Evolutionary conservation across 30 jellyfish, hydroid and myxozoan species (phyloP).

Genomic region (Phacellophora camtschatica): DNA sequence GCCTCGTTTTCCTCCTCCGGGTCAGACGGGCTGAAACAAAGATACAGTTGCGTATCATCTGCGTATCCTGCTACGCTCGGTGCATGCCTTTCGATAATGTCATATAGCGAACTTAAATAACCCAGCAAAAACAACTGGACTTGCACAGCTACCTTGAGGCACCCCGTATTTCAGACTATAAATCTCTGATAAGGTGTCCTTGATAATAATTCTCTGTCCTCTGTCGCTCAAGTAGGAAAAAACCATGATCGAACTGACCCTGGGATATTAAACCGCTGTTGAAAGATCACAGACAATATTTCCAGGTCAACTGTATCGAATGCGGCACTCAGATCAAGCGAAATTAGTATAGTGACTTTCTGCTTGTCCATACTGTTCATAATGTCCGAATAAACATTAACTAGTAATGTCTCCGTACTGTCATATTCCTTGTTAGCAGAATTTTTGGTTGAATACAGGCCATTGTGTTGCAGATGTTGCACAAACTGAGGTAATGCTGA

Average conservation of each 20-base stretch:
- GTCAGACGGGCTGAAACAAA: too few relatives aligned
- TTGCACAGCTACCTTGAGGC: neutral
- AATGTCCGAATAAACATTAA: neutral
- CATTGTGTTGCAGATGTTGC: constrained; percentile 7
- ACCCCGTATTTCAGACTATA: neutral
- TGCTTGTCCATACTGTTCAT: neutral
- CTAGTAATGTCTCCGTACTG: constrained; percentile 22
- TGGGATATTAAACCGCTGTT: neutral
- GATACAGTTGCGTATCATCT: neutral
- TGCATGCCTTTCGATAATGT: neutral
- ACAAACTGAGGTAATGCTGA: constrained; percentile 4
- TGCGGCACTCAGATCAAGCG: constrained; percentile 24
- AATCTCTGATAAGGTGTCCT: neutral
- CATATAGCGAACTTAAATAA: neutral
- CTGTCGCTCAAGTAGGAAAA: neutral
- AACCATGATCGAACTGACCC: neutral
- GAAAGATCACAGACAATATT: neutral
- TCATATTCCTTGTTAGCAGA: constrained; percentile 13
- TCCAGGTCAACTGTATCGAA: neutral
- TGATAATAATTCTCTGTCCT: neutral
- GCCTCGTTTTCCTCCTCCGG: too few relatives aligned
- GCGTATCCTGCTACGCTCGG: neutral
- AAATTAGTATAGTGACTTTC: neutral
- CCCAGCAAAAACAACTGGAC: neutral
- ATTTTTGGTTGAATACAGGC: neutral